Conservation (phyloP, 2,113 vertebrate species). For the Balaeniceps rex region DNA sequence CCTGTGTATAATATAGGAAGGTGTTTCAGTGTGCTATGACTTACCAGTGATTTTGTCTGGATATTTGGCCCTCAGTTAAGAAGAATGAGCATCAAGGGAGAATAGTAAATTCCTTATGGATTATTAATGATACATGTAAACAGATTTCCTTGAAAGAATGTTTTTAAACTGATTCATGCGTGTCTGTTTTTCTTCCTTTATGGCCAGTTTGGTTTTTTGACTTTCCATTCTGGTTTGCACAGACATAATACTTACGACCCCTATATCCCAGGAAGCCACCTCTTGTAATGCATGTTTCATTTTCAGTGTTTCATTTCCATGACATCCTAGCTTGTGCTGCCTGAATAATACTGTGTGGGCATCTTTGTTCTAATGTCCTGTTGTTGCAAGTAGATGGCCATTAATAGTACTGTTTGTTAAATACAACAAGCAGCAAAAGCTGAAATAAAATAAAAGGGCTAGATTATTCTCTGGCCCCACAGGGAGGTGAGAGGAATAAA, state of each 20-base stretch:
- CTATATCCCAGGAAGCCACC: neutral
- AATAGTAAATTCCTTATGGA: neutral
- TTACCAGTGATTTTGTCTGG: neutral
- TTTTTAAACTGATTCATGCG: neutral
- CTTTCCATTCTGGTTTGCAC: neutral
- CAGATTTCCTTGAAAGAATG: neutral
- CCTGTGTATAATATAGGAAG: neutral
- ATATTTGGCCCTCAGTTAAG: neutral
- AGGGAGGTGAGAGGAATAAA: neutral
- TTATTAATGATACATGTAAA: neutral
- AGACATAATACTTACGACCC: neutral
- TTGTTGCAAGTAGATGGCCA: neutral
- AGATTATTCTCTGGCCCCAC: neutral
- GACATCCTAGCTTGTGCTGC: neutral
- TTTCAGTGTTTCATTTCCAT: neutral
- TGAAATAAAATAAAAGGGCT: neutral
- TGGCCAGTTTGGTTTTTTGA: neutral
- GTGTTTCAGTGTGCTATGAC: neutral
- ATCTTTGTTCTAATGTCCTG: neutral
- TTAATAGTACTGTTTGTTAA: neutral
- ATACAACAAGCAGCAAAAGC: neutral
- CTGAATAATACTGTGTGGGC: neutral
- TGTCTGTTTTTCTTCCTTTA: conserved; percentile 8
- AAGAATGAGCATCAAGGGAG: neutral
- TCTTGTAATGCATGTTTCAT: neutral